phyloP scores from a whole-genome alignment of 2,888 invertebrate genomes.

The Himalopsyche japonica region DNA sequence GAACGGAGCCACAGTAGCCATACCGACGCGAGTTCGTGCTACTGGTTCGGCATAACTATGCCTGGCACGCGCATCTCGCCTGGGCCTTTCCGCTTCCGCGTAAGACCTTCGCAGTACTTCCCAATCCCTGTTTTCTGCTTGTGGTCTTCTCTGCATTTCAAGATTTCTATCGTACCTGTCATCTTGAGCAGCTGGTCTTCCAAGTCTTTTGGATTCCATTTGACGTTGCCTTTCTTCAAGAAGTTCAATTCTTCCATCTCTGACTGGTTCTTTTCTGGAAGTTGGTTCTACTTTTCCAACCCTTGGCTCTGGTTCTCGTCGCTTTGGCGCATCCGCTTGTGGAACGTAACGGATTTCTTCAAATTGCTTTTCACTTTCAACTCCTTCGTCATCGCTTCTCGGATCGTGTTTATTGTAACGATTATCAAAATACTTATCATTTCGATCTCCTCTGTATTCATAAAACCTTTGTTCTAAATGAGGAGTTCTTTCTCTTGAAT shows the following conservation, averaged over 20 bases:
- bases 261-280: slow-evolving; percentile 23
- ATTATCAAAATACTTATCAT: slow-evolving; percentile 41
- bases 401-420: slow-evolving; percentile 46
- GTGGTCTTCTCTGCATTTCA: slow-evolving; percentile 15
- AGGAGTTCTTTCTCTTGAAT: slow-evolving; percentile 37
- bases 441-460: slow-evolving; percentile 41
- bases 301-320: slow-evolving; percentile 31
- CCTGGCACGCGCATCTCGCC: slow-evolving; percentile 51
- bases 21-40: slow-evolving; percentile 57
- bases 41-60: slow-evolving; percentile 73
- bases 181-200: slow-evolving; percentile 13
- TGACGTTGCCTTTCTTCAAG: slow-evolving; percentile 39
- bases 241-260: slow-evolving; percentile 36
- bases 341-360: slow-evolving; percentile 39
- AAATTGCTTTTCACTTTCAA: slow-evolving; percentile 40
- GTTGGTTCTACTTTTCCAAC: slow-evolving; percentile 15
- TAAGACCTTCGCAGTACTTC: slow-evolving; percentile 34
- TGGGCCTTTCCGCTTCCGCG: slow-evolving; percentile 36
- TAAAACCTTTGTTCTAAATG: slow-evolving; percentile 36
- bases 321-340: slow-evolving; percentile 33
- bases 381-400: slow-evolving; percentile 39
- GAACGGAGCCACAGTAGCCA: slow-evolving; percentile 54
- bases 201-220: slow-evolving; percentile 32
- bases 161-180: slow-evolving; percentile 29
- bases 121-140: slow-evolving; percentile 31